Conservation (phyloP, 2,888 invertebrate species). For the Phengaris alcon region DNA sequence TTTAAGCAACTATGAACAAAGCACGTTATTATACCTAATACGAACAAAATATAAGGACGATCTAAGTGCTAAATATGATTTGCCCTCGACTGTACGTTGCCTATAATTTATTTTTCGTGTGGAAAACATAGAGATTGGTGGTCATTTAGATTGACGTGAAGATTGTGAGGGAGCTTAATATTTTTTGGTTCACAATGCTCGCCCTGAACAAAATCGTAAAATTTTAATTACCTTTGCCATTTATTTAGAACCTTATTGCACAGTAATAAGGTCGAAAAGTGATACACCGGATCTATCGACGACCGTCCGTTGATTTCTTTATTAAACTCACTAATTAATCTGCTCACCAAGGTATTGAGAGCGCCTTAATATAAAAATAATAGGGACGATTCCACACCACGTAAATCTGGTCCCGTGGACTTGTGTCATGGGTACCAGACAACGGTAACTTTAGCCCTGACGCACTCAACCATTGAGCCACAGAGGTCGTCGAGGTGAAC, state of each 20-base stretch:
- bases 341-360: no score
- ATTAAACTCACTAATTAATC: no score
- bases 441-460: no score
- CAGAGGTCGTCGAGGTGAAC: no score
- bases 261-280: no score
- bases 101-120: neutral
- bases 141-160: neutral
- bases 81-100: neutral
- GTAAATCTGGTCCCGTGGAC: no score
- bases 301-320: no score
- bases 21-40: neutral
- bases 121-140: neutral
- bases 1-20: neutral
- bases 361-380: no score
- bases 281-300: neutral
- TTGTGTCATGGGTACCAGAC: no score
- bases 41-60: neutral
- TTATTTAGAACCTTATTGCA: no score
- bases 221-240: neutral
- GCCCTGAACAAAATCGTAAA: neutral
- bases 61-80: neutral
- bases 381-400: no score
- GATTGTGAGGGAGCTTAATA: neutral
- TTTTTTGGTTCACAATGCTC: neutral
- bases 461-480: no score